Conservation (phyloP, 2,888 invertebrate species). For the Andrena minutula region DNA sequence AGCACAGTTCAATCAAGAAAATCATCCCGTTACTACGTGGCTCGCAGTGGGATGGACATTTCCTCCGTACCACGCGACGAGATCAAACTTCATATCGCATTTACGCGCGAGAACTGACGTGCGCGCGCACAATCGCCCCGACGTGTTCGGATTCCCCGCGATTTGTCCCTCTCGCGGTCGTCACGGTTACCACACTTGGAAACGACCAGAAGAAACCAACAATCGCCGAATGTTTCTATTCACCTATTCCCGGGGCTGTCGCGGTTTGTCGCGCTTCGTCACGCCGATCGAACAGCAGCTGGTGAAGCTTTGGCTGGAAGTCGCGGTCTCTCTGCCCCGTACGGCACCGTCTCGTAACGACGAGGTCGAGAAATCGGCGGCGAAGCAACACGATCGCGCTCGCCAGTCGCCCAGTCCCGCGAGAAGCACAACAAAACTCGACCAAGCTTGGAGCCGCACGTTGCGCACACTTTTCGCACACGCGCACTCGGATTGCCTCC, state of each 20-base stretch:
- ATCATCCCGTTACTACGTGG: neutral
- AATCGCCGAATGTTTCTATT: slow-evolving; percentile 54
- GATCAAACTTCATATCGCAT: slow-evolving; percentile 35
- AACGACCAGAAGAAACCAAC: slow-evolving; percentile 47
- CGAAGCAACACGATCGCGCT: slow-evolving; percentile 15
- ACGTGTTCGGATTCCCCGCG: slow-evolving; percentile 10
- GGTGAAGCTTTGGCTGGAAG: no score
- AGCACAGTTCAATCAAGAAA: neutral
- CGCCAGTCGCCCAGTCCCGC: slow-evolving; percentile 14
- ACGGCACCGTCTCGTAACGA: neutral
- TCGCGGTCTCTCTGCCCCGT: no score
- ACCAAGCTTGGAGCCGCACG: slow-evolving; percentile 32
- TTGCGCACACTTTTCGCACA: slow-evolving; percentile 56
- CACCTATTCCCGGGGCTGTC: no score
- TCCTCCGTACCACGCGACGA: slow-evolving; percentile 13
- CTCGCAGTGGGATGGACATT: neutral
- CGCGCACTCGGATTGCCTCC: slow-evolving; percentile 52
- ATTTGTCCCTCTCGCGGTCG: neutral
- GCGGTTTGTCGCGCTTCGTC: no score
- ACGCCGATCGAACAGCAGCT: no score
- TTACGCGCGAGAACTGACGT: slow-evolving; percentile 42
- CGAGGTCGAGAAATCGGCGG: neutral
- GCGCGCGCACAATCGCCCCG: slow-evolving; percentile 36
- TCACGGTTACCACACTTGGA: slow-evolving; percentile 2
- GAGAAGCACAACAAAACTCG: slow-evolving; percentile 35